Evolutionary conservation across 2,888 invertebrate species (phyloP), one percentile per base, ranked within the genome.

Genomic region (Dryobotodes eremita): DNA sequence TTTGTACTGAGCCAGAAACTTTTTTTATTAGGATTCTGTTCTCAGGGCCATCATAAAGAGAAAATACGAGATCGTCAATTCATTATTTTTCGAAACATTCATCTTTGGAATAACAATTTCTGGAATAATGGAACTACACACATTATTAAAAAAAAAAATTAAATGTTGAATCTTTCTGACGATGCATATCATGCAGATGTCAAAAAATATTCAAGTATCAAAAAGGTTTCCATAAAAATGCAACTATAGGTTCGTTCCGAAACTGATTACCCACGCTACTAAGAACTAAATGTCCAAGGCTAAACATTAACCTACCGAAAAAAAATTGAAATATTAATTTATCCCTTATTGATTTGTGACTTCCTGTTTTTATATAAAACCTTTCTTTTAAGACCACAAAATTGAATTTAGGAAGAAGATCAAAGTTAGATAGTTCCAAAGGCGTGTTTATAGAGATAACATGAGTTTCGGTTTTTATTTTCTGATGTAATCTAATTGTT

Each of bases 181-280:
- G 2, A 59, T 10, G 7, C 5, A 7, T 2, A 7, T 46, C 1
- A 59, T 10, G 7, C 5, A 7, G 42, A 7, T 46, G 46, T n/a
- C 13, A 53, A 31, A 77, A 55, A 70, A 53, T 10, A 61, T 48
- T 61, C 62, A 91, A 92, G 86, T 91, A 92, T 91, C 92, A 93
- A 92, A 74, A 90, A 36, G 10, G n/a, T 53, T 75, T 74, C 85
- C 81, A 6, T n/a, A 42, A 80, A 42, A 17, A 68, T 6, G 1
- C 11, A 42, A 75, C 59, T 83, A 66, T 31, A 75, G 48, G 62
- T 71, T 13, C 76, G 72, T 87, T 87, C 87, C 77, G 78, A 86
- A 86, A 88, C 71, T 61, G 31, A 77, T 69, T 36, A 59, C 23
- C 7, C 55, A 15, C 17, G 4, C 2, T 15, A 1, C 2, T 31